Percentiles rank a stretch among this genome's conserved stretches.
phyloP scores from a whole-genome alignment of 2,797 vertebrate species.

The Manis pentadactyla region DNA sequence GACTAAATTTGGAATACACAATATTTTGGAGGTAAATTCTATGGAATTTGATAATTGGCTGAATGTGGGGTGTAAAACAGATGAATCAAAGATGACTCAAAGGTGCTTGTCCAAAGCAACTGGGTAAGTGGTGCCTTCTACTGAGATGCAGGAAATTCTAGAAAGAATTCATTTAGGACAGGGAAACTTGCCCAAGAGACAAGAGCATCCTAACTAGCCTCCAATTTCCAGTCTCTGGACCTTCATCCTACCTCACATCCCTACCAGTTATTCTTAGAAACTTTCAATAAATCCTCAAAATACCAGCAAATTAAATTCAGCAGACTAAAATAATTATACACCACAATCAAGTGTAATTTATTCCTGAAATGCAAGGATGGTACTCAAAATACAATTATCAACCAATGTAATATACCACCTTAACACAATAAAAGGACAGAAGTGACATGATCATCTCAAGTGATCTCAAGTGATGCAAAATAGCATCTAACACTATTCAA shows the following conservation, averaged over 20 bases:
- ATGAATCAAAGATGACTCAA: constrained; percentile 6
- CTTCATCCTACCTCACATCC: not conserved
- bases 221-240: not conserved
- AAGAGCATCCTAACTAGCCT: not conserved
- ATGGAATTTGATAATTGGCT: not conserved
- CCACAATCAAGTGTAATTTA: not conserved
- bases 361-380: not conserved
- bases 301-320: not conserved
- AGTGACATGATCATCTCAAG: not conserved
- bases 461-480: not conserved
- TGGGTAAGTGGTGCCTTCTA: not conserved
- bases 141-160: not conserved
- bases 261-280: constrained; percentile 36
- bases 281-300: constrained; percentile 31
- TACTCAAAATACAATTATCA: not conserved
- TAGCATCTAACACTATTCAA: not conserved
- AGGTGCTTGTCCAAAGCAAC: not conserved
- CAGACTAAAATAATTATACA: not conserved
- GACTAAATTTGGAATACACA: not conserved
- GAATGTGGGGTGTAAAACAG: not conserved
- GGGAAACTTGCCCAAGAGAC: not conserved
- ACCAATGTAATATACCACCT: not conserved
- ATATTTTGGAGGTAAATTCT: not conserved
- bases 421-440: not conserved
- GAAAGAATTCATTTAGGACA: constrained; percentile 10